phyloP scores from a whole-genome alignment of 2,888 invertebrate species.

The Lasioglossum malachurum region DNA sequence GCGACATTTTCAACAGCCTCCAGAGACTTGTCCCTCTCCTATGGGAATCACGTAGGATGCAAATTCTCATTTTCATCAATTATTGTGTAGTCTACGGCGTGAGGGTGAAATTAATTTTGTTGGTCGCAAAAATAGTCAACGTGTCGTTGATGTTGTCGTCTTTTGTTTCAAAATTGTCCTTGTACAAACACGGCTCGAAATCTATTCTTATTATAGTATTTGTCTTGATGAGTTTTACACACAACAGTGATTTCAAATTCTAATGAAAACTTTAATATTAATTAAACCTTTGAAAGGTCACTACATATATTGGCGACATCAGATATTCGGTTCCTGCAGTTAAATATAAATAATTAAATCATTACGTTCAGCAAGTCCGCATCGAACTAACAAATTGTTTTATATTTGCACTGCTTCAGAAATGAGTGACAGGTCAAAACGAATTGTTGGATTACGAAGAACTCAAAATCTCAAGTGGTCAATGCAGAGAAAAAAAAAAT shows the following conservation, averaged over 20 bases:
- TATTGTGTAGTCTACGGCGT: not conserved
- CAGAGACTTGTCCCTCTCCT: not conserved
- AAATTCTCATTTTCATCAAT: not conserved
- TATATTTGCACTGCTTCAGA: not conserved
- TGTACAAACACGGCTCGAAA: not conserved
- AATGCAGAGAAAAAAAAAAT: constrained; percentile 3
- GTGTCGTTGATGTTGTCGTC: no score
- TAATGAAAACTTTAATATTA: no score
- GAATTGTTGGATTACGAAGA: constrained; percentile 3
- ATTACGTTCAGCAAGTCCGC: not conserved
- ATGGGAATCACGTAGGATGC: not conserved
- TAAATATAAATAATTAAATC: not conserved
- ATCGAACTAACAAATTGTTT: not conserved
- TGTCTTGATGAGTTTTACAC: not conserved
- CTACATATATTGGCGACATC: not conserved
- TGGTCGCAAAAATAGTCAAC: not conserved
- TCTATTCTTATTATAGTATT: not conserved
- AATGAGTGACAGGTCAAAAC: not conserved
- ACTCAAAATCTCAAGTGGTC: constrained; percentile 21
- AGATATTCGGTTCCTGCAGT: not conserved
- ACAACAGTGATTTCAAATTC: not conserved
- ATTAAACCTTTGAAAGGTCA: no score
- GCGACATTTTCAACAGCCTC: constrained; percentile 27
- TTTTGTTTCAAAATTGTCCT: not conserved
- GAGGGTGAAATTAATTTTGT: not conserved